Percentiles rank a stretch among this genome's conserved stretches.
phyloP scores from a whole-genome alignment of 64 coral and sea anemone species.

The Actinia tenebrosa region DNA sequence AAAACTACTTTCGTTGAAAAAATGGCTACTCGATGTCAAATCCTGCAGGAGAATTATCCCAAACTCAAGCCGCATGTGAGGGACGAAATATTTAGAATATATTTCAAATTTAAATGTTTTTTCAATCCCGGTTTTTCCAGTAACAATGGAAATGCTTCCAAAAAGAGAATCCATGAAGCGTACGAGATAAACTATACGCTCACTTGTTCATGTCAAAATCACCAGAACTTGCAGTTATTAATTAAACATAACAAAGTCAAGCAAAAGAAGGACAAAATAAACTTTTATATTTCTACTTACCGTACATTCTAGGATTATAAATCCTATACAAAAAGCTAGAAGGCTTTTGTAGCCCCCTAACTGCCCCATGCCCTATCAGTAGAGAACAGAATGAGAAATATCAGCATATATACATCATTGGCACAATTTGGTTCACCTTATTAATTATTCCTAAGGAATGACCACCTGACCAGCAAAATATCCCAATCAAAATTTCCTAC shows the following conservation, averaged over 20 bases:
- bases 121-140: background rate
- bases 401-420: conserved; percentile 24
- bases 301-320: conserved; percentile 81
- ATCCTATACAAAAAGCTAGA: conserved; percentile 87
- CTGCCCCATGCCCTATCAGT: conserved; percentile 86
- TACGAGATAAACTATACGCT: background rate
- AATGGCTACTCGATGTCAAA: background rate
- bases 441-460: conserved; percentile 10
- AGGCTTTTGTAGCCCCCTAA: conserved; percentile 90
- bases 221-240: conserved; percentile 58
- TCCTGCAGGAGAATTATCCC: background rate
- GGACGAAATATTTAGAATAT: background rate
- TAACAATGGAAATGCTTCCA: background rate
- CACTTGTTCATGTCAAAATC: conserved; percentile 20
- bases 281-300: conserved; percentile 32
- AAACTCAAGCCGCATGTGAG: background rate
- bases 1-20: background rate
- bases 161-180: conserved; percentile 7
- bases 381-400: conserved; percentile 50
- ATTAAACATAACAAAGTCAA: conserved; percentile 73
- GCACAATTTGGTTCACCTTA: background rate
- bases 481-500: background rate
- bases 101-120: background rate
- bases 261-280: background rate
- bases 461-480: conserved; percentile 20